A percentile compares a stretch with the other conserved stretches of the same genome.
These are phyloP conservation scores for Oikopleura dioica DNA, from an alignment of 23 tunicate genomes.

Conservation along the genomic window DNA sequence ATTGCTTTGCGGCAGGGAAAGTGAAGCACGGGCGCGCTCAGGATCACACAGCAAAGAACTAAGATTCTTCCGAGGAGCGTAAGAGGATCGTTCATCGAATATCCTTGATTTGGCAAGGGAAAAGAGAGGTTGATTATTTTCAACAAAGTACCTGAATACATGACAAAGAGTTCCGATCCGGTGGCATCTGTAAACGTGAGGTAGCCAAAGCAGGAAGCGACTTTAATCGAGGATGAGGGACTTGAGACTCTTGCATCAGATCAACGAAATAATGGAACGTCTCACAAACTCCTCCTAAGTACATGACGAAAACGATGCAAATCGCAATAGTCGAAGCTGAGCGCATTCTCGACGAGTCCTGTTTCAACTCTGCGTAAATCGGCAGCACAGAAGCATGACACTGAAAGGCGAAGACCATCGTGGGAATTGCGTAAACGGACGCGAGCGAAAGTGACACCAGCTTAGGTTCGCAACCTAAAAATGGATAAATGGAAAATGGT, in stretches of 20 bases:
- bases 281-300: constrained; percentile 62
- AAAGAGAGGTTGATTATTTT: no score
- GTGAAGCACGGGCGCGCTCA: constrained; percentile 80
- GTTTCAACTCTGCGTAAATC: constrained; percentile 53
- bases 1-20: no score
- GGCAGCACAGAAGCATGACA: constrained; percentile 95
- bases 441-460: no score
- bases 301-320: constrained; percentile 42
- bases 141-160: no score
- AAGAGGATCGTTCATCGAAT: constrained; percentile 33
- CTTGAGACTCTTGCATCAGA: no score
- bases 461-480: no score
- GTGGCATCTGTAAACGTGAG: constrained; percentile 58
- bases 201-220: neutral
- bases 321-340: constrained; percentile 42
- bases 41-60: constrained; percentile 71
- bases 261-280: no score
- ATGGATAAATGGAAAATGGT: no score
- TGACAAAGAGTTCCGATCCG: constrained; percentile 61
- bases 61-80: constrained; percentile 53
- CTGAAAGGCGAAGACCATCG: constrained; percentile 94
- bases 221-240: no score
- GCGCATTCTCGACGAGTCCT: constrained; percentile 46
- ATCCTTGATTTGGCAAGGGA: no score
- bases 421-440: constrained; percentile 83